Base-by-base conservation (phyloP, 1,140 invertebrate species). In the Lepidurus couesii region DNA sequence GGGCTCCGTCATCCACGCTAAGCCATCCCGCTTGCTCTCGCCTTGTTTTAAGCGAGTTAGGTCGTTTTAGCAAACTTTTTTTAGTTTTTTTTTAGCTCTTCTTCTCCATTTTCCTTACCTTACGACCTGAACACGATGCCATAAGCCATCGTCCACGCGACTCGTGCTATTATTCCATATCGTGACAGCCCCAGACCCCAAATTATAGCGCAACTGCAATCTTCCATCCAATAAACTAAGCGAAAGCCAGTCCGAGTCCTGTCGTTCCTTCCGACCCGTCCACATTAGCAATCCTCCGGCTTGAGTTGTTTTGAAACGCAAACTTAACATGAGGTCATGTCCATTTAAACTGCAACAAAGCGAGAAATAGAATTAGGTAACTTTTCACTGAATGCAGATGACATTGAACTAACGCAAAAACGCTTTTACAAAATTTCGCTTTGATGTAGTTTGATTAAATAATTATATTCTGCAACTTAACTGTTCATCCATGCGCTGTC, bases 71-170 rank as follows among this genome's bases (percentile, higher is more conserved):
- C 53, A 21, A n/a, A 21, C 53, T 65, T 65, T 13, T 21, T 7
- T 65, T 0, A n/a, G n/a, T n/a, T 21, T 65, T 13, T 16, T 11
- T 75, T 75, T 42, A 74, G 16, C 26, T 73, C 42, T 13, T 6
- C 16, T 10, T 16, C 7, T 42, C 76, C n/a, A 6, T 43, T 16
- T 42, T 21, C 75, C 82, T 85, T 87, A 97, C 95, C 95, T 94
- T 44, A 93, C 90, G 43, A 93, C 92, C 85, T 91, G 89, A 42
- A 97, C 89, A 79, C 92, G 88, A 85, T 98, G 95, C 95, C 95
- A 98, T 53, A 94, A 87, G 77, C 95, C 95, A 85, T 98, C 95
- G 85, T 95, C 92, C 44, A 97, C 89, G 84, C 89, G 90, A n/a
- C 93, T 93, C 80, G 89, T 88, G 86, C 97, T 97, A 81, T 95